Conservation (phyloP, 2,797 vertebrate genomes). For the Poeciliopsis gracilis region DNA sequence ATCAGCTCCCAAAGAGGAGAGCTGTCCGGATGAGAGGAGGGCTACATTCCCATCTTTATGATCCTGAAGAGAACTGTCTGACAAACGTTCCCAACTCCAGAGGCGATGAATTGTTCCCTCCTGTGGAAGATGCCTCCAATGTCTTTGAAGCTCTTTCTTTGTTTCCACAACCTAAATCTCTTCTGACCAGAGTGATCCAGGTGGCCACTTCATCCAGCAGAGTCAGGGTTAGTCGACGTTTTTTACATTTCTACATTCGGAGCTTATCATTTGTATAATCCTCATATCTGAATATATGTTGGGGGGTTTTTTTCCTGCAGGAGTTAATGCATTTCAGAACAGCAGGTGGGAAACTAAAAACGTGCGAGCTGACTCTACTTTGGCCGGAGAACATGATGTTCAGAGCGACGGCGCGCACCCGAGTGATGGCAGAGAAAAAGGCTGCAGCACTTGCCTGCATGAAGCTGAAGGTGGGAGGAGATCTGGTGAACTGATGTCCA, state of each 20-base stretch:
- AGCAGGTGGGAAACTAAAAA: constrained; percentile 85
- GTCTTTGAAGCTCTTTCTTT: constrained; percentile 84
- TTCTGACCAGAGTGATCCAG: constrained; percentile 88
- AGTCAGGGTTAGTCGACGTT: constrained; percentile 76
- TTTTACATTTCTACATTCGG: not conserved
- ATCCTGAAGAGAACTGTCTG: constrained; percentile 72
- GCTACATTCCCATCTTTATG: constrained; percentile 30
- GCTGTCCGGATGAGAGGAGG: constrained; percentile 47
- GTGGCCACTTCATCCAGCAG: constrained; percentile 85
- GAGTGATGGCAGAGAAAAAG: constrained; percentile 85
- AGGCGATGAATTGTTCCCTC: constrained; percentile 44
- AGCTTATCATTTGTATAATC: not conserved
- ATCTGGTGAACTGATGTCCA: accelerated
- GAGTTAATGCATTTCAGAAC: constrained; percentile 86
- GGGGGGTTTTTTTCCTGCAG: constrained; percentile 55
- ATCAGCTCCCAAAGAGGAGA: constrained; percentile 80
- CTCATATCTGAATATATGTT: not conserved
- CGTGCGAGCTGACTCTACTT: constrained; percentile 84
- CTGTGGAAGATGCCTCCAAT: constrained; percentile 57
- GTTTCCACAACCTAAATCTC: constrained; percentile 89
- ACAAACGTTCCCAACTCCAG: constrained; percentile 53
- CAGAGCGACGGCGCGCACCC: constrained; percentile 82
- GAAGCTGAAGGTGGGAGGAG: constrained; percentile 86
- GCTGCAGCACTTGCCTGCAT: constrained; percentile 92
- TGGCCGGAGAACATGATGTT: constrained; percentile 94